Percentiles rank a stretch among this genome's conserved stretches.
These are phyloP conservation scores for Polydrusus pterygomalis DNA, from an alignment of 2,888 invertebrate species.

Conservation along the genomic window DNA sequence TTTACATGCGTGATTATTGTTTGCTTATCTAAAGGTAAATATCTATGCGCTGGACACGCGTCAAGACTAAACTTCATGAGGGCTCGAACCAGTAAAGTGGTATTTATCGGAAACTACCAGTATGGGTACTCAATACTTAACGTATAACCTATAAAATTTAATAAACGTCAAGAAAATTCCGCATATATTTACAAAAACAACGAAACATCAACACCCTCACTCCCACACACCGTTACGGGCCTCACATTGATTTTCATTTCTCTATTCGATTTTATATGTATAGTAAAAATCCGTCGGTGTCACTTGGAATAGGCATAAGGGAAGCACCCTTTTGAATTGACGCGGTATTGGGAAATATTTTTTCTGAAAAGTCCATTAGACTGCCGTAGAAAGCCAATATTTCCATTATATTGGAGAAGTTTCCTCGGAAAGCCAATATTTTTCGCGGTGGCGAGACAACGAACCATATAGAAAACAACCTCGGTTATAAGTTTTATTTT, in stretches of 20 bases:
- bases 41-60: too few species aligned
- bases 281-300: slow-evolving; percentile 23
- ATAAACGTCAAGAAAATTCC: neutral
- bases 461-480: slow-evolving; percentile 25
- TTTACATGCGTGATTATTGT: too few species aligned
- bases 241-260: slow-evolving; percentile 21
- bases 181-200: slow-evolving; percentile 8
- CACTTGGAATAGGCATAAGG: slow-evolving; percentile 26
- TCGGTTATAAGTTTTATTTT: slow-evolving; percentile 15
- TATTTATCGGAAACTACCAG: too few species aligned
- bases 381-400: slow-evolving; percentile 19
- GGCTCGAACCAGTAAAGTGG: too few species aligned
- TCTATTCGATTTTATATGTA: slow-evolving; percentile 7
- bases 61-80: too few species aligned
- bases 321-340: slow-evolving; percentile 21
- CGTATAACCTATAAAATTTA: too few species aligned
- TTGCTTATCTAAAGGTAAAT: too few species aligned
- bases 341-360: slow-evolving; percentile 25
- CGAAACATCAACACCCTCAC: slow-evolving; percentile 14
- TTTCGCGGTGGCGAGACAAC: slow-evolving; percentile 8
- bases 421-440: slow-evolving; percentile 20
- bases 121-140: too few species aligned
- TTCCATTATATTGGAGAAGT: slow-evolving; percentile 30
- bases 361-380: slow-evolving; percentile 38
- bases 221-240: neutral